A percentile compares a stretch with the other conserved stretches of the same genome.
phyloP scores from a whole-genome alignment of 2,113 vertebrate genomes.

The Reinhardtius hippoglossoides region DNA sequence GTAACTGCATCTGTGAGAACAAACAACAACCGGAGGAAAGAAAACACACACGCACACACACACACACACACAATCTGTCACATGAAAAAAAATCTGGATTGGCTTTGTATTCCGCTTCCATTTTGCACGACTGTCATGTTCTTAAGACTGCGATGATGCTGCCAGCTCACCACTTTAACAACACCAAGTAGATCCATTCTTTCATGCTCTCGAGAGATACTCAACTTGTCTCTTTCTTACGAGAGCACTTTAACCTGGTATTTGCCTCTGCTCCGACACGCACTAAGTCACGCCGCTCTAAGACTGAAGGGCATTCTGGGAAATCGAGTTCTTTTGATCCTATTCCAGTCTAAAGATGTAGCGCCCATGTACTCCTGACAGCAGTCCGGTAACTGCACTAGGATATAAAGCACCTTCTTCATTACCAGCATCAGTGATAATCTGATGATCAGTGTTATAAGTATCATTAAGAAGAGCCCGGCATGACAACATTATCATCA shows the following conservation, averaged over 20 bases:
- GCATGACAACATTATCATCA: slow-evolving; percentile 17
- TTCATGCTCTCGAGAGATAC: slow-evolving; percentile 47
- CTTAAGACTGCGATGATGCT: slow-evolving; percentile 45
- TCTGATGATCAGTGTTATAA: slow-evolving; percentile 23
- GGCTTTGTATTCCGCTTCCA: slow-evolving; percentile 62
- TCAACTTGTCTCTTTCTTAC: slow-evolving; percentile 31
- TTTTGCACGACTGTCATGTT: slow-evolving; percentile 70
- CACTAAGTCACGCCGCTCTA: slow-evolving; percentile 22
- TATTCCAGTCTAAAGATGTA: slow-evolving; percentile 28
- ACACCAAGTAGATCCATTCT: slow-evolving; percentile 40
- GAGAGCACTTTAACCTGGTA: slow-evolving; percentile 38
- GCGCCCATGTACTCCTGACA: slow-evolving; percentile 23
- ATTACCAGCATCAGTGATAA: slow-evolving; percentile 7
- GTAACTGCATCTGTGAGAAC: slow-evolving; percentile 48
- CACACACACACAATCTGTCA: slow-evolving; percentile 71
- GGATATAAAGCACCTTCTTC: slow-evolving; percentile 41
- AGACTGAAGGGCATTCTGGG: slow-evolving; percentile 49
- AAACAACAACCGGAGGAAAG: slow-evolving; percentile 58
- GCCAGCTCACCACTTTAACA: slow-evolving; percentile 54
- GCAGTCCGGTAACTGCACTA: slow-evolving; percentile 30
- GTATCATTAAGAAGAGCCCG: slow-evolving; percentile 25
- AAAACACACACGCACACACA: too few species aligned
- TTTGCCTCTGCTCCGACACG: slow-evolving; percentile 26
- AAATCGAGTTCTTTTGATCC: slow-evolving; percentile 59
- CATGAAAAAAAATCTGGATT: slow-evolving; percentile 48